Percentiles rank a stretch among this genome's conserved stretches.
Conservation (phyloP, 1,140 invertebrate genomes). For the Brachystomella parvula region DNA sequence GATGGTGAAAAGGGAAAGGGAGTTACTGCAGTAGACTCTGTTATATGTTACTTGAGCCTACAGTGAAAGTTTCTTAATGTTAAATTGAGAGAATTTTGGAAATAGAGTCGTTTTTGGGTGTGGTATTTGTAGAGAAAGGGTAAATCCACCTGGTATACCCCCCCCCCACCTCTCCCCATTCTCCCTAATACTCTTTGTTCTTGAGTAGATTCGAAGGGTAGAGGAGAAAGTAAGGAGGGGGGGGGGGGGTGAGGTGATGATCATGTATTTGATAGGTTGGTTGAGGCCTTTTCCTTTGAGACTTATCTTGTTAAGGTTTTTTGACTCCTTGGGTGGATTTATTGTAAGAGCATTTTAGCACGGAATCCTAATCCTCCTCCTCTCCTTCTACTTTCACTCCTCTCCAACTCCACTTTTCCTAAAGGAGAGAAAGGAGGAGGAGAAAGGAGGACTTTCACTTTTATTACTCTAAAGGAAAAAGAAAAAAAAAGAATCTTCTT, state of each 20-base stretch:
- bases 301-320: constrained; percentile 15
- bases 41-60: no score
- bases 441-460: no score
- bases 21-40: no score
- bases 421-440: no score
- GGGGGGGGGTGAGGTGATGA: background rate
- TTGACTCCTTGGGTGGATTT: constrained; percentile 26
- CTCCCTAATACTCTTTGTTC: background rate
- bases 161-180: constrained; percentile 11
- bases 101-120: constrained; percentile 39
- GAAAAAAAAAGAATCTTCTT: background rate
- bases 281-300: background rate
- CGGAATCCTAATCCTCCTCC: no score
- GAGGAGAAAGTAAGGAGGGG: background rate
- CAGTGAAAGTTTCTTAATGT: no score
- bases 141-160: constrained; percentile 19
- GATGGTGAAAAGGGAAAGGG: no score
- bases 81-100: no score
- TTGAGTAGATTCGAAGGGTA: background rate
- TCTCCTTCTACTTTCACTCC: no score
- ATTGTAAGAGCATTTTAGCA: constrained; percentile 37
- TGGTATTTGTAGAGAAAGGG: constrained; percentile 20
- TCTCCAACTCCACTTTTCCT: no score
- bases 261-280: background rate
- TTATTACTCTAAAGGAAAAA: background rate